A percentile compares a stretch with the other conserved stretches of the same genome.
Conservation (phyloP, 2,113 vertebrate species). For the Sturnus vulgaris region DNA sequence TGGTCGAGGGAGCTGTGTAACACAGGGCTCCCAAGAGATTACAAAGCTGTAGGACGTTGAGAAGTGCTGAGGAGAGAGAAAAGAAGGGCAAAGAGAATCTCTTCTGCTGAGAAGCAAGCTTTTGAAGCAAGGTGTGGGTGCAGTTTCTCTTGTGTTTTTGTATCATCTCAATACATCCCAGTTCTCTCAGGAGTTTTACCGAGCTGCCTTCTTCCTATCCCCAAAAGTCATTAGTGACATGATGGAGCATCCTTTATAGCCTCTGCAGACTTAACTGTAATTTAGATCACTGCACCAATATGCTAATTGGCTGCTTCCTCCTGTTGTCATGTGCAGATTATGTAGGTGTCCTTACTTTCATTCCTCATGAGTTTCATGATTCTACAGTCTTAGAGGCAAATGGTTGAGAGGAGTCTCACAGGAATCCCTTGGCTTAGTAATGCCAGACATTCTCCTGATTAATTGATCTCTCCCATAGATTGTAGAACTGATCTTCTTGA, state of each 20-base stretch:
- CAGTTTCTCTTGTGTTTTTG: not conserved
- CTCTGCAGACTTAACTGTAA: not conserved
- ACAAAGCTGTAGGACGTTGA: not conserved
- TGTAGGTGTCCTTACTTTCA: not conserved
- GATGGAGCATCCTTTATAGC: not conserved
- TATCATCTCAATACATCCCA: not conserved
- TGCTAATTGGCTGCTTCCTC: not conserved
- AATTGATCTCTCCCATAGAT: not conserved
- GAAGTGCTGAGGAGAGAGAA: not conserved
- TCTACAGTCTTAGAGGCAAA: not conserved
- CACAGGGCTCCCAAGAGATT: not conserved
- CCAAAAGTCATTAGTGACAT: not conserved
- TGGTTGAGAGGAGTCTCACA: not conserved
- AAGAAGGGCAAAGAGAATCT: not conserved
- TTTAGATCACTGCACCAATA: not conserved
- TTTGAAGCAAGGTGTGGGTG: not conserved
- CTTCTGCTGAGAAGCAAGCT: not conserved
- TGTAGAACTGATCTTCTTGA: not conserved
- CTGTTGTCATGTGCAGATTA: not conserved
- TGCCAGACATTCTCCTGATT: not conserved
- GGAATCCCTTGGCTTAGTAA: not conserved
- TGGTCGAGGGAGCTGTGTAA: not conserved
- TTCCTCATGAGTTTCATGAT: not conserved
- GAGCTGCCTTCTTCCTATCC: not conserved
- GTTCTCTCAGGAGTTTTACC: not conserved